A percentile compares a stretch with the other conserved stretches of the same genome.
Conservation (phyloP, 1,140 invertebrate genomes). For the Leptopilina boulardi region DNA sequence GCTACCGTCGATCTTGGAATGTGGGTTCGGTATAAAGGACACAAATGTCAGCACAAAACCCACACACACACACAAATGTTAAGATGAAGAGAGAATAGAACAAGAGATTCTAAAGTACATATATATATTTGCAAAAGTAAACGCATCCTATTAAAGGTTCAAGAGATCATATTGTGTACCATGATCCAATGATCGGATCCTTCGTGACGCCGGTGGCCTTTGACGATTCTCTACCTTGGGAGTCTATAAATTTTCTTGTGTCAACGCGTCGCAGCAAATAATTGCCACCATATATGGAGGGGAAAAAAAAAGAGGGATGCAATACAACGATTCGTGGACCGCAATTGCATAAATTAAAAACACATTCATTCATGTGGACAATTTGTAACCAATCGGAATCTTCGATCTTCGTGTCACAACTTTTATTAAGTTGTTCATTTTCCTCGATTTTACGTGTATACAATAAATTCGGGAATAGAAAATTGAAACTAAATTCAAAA, state of each 20-base stretch:
- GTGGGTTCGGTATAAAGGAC: conserved; percentile 67
- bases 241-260: conserved; percentile 58
- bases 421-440: not conserved
- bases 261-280: conserved; percentile 52
- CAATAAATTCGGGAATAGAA: too few relatives aligned
- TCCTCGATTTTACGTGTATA: too few relatives aligned
- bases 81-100: conserved; percentile 34
- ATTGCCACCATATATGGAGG: conserved; percentile 53
- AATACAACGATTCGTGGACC: not conserved
- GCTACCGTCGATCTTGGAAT: conserved; percentile 63
- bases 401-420: not conserved
- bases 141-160: conserved; percentile 70
- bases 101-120: conserved; percentile 38
- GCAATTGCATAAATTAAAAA: not conserved
- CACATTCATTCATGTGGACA: conserved; percentile 2
- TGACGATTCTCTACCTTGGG: conserved; percentile 51
- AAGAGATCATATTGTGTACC: conserved; percentile 63
- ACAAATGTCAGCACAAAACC: conserved; percentile 64
- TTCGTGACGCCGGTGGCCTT: conserved; percentile 69
- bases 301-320: conserved; percentile 41
- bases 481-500: too few relatives aligned
- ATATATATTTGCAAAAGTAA: conserved; percentile 52
- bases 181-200: conserved; percentile 40
- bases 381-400: not conserved
- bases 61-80: conserved; percentile 19